Base-by-base conservation (phyloP, 2,797 vertebrate species). In the Sorex maritimensis region DNA sequence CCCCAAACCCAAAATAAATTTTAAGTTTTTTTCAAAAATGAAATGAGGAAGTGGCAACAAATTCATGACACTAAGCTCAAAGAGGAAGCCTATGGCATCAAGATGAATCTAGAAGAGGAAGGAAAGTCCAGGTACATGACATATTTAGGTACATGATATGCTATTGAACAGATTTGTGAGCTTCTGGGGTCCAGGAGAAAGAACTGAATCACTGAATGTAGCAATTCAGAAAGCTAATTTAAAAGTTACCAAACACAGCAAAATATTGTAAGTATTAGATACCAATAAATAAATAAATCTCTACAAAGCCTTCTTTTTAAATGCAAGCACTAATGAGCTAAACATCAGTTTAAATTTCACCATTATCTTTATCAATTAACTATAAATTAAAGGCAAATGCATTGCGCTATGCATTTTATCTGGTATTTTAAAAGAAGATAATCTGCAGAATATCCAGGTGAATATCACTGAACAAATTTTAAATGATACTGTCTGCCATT, bases 381-480 rank as follows among this genome's bases (percentile, higher is more conserved):
- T 77, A 71, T 3, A 87, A 17, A 81, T 95, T 77, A 69, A 49
- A 46, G 12, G 58, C 74, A 81, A 2, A 63, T 72, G 26, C 49
- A 72, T 63, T 77, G 5, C 72, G 14, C 65, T 74, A 71, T 21
- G 58, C 26, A 78, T 15, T 34, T 81, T 77, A 55, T 49, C 23
- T 81, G 67, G 86, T 61, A 75, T 41, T n/a, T 55, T 55, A 65
- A 61, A 17, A 72, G 68, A 34, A 71, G 5, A 88, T 78, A 5
- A 5, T 5, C 14, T 90, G 2, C 7, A 73, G 5, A 88, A 55
- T 65, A 92, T 52, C 12, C 15, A 88, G 5, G 5, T 67, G 68
- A 89, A 94, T 55, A 92, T 86, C 94, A 89, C 0, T 55, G 9
- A 77, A 86, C 85, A 19, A 78, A 55, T 46, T 77, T 83, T 71